Percentiles rank a stretch among this genome's conserved stretches.
phyloP scores from a whole-genome alignment of 1,140 invertebrate species.

The Tetranychus urticae region DNA sequence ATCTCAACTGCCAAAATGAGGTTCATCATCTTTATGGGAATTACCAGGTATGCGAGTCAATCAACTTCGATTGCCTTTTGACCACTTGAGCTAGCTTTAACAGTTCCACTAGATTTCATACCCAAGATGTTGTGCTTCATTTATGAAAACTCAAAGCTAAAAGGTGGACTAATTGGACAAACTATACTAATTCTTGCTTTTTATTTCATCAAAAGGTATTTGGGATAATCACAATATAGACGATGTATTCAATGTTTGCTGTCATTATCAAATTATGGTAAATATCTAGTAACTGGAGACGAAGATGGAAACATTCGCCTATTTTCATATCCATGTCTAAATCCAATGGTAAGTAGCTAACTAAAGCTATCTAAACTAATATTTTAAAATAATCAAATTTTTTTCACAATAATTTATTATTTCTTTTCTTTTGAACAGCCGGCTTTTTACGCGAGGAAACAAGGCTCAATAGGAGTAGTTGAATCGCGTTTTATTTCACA shows the following conservation, averaged over 20 bases:
- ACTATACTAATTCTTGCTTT: too few relatives aligned
- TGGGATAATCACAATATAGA: conserved; percentile 71
- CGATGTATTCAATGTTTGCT: conserved; percentile 48
- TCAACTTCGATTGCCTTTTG: too few relatives aligned
- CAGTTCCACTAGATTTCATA: too few relatives aligned
- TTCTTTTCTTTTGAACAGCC: conserved; percentile 26
- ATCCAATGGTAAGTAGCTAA: conserved; percentile 19
- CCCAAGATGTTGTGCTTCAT: too few relatives aligned
- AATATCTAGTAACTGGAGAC: conserved; percentile 60
- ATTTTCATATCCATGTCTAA: conserved; percentile 33
- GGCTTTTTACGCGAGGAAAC: conserved; percentile 61
- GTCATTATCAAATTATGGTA: conserved; percentile 49
- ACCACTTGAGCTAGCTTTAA: too few relatives aligned
- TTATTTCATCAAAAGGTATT: conserved; percentile 28
- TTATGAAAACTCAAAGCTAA: too few relatives aligned
- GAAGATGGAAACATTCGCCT: conserved; percentile 70
- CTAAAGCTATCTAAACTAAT: too few relatives aligned
- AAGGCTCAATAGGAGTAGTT: conserved; percentile 63
- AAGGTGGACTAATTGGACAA: too few relatives aligned
- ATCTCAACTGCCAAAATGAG: too few relatives aligned
- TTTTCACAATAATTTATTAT: neutral
- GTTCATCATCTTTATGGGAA: too few relatives aligned
- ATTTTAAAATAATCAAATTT: too few relatives aligned
- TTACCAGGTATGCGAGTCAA: too few relatives aligned
- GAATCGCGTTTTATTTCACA: conserved; percentile 55